A percentile compares a stretch with the other conserved stretches of the same genome.
phyloP scores from a whole-genome alignment of 2,888 invertebrate species.

The Mesorhabditis belari region DNA sequence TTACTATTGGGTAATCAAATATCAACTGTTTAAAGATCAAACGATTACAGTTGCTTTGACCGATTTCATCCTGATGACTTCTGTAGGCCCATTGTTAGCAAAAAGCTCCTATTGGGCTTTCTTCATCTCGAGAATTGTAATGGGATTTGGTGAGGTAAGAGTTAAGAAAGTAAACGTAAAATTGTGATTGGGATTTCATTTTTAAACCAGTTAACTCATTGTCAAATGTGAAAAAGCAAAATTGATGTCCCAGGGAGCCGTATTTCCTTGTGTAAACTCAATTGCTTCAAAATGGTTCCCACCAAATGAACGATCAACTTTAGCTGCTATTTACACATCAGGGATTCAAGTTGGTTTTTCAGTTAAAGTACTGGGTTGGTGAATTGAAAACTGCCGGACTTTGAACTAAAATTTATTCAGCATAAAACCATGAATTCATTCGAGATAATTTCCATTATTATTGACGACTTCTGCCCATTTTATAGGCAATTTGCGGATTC shows the following conservation, averaged over 20 bases:
- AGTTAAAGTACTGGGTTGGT: too few species aligned
- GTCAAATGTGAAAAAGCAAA: not conserved
- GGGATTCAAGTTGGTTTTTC: too few species aligned
- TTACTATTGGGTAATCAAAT: not conserved
- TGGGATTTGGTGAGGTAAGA: not conserved
- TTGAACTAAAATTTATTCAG: too few species aligned
- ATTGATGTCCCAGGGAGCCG: not conserved
- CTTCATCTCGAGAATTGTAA: not conserved
- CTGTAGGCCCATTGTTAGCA: not conserved
- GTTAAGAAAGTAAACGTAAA: too few species aligned
- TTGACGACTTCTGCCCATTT: too few species aligned
- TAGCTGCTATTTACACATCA: not conserved
- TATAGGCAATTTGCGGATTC: too few species aligned
- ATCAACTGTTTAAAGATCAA: not conserved
- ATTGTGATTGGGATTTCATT: too few species aligned
- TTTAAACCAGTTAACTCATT: not conserved
- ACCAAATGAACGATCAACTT: not conserved
- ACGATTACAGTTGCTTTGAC: not conserved
- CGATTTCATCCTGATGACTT: not conserved
- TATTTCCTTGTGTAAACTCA: not conserved
- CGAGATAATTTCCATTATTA: too few species aligned
- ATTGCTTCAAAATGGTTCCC: not conserved
- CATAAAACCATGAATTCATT: too few species aligned
- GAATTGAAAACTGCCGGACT: too few species aligned
- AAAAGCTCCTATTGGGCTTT: not conserved